Base-by-base conservation (phyloP, 2,113 vertebrate genomes). In the Ictalurus furcatus region DNA sequence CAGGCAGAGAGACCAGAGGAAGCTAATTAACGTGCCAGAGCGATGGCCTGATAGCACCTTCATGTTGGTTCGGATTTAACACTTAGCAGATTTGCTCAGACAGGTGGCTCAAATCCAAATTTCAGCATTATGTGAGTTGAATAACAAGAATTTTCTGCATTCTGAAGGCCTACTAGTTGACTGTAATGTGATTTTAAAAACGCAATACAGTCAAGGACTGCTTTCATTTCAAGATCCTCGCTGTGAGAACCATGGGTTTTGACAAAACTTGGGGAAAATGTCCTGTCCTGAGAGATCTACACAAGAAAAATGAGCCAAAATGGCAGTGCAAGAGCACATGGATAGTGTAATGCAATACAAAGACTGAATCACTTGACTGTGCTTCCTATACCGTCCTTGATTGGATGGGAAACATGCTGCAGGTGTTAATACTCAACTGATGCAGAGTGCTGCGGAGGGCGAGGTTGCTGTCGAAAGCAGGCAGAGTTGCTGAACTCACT, bases 11-110 rank as follows among this genome's bases (percentile, higher is more conserved):
- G 83, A 85, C 30, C 28, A 21, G 17, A 7, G 44, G 56, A 48
- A 56, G 84, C 28, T 30, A 85, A 48, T 94, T 93, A 92, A 87
- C 85, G 87, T 2, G 63, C 3, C n/a, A 3, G 85, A 91, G 71
- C 52, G 90, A 92, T 92, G 92, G 91, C 59, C 90, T 90, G 84
- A 92, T 91, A 90, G 88, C 85, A 76, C 78, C 65, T 89, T 87
- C 7, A 1, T 13, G 30, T n/a, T 71, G 52, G 37, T 48, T 84
- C 17, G 40, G 56, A 84, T 85, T 84, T 74, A 65, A 56, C 82
- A 78, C 17, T 76, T 63, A 65, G 28, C 76, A 12, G 84, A 48
- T 79, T 79, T 16, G 12, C 25, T 52, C 13, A 17, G 78, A n/a
- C 78, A 80, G 78, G 52, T 80, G 78, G 14, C 28, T 80, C 48